Conservation (phyloP, 2,888 invertebrate genomes). For the Spatulosminthurus flaviceps region DNA sequence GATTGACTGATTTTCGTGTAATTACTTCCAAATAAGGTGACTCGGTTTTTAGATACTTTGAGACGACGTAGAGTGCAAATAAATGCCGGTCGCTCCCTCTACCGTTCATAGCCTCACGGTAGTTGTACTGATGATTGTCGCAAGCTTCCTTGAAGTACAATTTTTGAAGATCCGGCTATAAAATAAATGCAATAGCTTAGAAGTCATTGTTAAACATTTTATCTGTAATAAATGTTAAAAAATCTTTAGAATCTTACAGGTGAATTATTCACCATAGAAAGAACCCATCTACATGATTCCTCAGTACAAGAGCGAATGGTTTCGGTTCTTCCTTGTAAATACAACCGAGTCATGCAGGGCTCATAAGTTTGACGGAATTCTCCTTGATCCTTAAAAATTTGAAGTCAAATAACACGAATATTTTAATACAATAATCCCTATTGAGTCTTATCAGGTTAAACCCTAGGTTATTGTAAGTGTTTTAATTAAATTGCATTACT, state of each 20-base stretch:
- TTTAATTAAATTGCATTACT: slow-evolving; percentile 66
- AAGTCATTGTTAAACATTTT: no score
- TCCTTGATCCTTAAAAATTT: slow-evolving; percentile 76
- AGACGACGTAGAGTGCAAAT: slow-evolving; percentile 22
- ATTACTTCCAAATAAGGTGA: slow-evolving; percentile 1
- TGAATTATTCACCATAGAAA: slow-evolving; percentile 79
- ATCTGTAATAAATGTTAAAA: no score
- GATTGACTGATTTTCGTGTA: no score
- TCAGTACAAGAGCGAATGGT: slow-evolving; percentile 97
- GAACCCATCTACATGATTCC: slow-evolving; percentile 92
- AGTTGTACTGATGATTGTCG: slow-evolving; percentile 26
- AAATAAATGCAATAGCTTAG: no score
- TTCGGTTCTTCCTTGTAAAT: slow-evolving; percentile 96
- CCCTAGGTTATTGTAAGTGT: no score
- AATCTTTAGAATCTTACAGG: neutral
- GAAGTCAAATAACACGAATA: neutral
- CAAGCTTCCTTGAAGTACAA: slow-evolving; percentile 25
- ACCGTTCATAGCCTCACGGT: neutral
- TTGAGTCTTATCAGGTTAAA: no score
- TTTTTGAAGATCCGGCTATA: slow-evolving; percentile 11
- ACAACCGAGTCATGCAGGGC: slow-evolving; percentile 98
- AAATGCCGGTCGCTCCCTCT: slow-evolving; percentile 31
- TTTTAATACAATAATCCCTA: no score
- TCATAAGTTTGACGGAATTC: slow-evolving; percentile 97
- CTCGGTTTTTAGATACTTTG: slow-evolving; percentile 21